These are phyloP conservation scores for Zenarchopterus dispar DNA, from an alignment of 2,797 vertebrate species.

Conservation along the genomic window DNA sequence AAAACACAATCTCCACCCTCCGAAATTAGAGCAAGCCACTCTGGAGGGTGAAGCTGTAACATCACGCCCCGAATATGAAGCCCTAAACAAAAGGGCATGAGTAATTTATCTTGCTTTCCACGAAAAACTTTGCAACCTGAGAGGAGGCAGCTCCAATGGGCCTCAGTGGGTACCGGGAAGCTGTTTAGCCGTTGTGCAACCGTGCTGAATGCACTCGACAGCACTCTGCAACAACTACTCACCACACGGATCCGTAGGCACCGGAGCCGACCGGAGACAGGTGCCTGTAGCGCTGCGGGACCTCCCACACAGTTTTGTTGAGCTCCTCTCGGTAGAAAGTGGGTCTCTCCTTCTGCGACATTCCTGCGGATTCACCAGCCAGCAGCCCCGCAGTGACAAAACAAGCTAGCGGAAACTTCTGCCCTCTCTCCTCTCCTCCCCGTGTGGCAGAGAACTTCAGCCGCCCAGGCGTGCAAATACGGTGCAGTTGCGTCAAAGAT, in stretches of 20 bases:
- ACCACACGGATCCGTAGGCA: slow-evolving; percentile 97
- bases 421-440: slow-evolving; percentile 45
- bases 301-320: slow-evolving; percentile 97
- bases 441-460: slow-evolving; percentile 22
- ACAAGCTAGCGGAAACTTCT: slow-evolving; percentile 78
- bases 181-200: slow-evolving; percentile 60
- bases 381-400: slow-evolving; percentile 62
- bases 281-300: slow-evolving; percentile 90
- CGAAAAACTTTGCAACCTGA: slow-evolving; percentile 9
- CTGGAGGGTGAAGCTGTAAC: slow-evolving; percentile 34
- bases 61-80: not conserved
- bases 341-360: slow-evolving; percentile 87
- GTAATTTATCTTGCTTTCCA: not conserved
- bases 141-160: slow-evolving; percentile 32
- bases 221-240: slow-evolving; percentile 65
- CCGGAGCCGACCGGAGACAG: slow-evolving; percentile 94
- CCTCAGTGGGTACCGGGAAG: slow-evolving; percentile 45
- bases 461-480: slow-evolving; percentile 29
- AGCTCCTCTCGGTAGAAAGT: slow-evolving; percentile 94
- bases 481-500: slow-evolving; percentile 35
- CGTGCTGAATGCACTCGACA: slow-evolving; percentile 11
- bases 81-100: slow-evolving; percentile 48
- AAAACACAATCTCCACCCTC: slow-evolving; percentile 57
- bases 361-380: slow-evolving; percentile 76
- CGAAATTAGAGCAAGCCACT: slow-evolving; percentile 24